Conservation (phyloP, 1,140 invertebrate genomes). For the Drosophila tsacasi region DNA sequence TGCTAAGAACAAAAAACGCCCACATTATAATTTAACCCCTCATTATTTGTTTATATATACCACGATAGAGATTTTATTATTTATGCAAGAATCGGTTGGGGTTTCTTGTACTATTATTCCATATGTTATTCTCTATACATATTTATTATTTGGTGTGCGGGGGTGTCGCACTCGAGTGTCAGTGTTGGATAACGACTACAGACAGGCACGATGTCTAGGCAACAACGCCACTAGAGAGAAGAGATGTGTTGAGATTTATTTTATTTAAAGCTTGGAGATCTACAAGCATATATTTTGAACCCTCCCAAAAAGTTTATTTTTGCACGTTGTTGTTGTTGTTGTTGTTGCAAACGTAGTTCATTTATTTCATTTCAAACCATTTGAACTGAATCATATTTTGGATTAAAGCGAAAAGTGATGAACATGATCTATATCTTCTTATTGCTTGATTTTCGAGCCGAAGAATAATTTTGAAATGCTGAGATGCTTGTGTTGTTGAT, state of each 20-base stretch:
- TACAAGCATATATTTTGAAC: slow-evolving; percentile 1
- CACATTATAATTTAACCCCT: slow-evolving; percentile 36
- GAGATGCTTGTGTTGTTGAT: slow-evolving; percentile 80
- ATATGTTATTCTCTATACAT: neutral
- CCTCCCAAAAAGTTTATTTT: slow-evolving; percentile 35
- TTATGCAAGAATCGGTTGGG: slow-evolving; percentile 4
- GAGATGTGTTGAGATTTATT: neutral
- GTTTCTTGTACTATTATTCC: slow-evolving; percentile 15
- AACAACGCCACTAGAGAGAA: neutral
- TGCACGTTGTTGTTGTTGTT: slow-evolving; percentile 80
- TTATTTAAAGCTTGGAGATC: slow-evolving; percentile 16
- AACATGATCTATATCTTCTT: slow-evolving; percentile 22
- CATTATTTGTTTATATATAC: slow-evolving; percentile 7
- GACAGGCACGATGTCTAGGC: neutral
- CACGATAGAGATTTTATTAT: neutral
- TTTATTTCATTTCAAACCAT: slow-evolving; percentile 15
- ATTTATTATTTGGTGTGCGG: slow-evolving; percentile 2
- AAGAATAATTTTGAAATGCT: slow-evolving; percentile 55
- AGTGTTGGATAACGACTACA: slow-evolving; percentile 7
- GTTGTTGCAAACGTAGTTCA: slow-evolving; percentile 63
- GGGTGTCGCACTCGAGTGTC: neutral
- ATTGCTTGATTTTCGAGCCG: slow-evolving; percentile 21
- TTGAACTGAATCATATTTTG: slow-evolving; percentile 10
- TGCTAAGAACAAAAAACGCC: slow-evolving; percentile 30
- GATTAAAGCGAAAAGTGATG: slow-evolving; percentile 21